Percentiles rank a stretch among this genome's conserved stretches.
These are phyloP conservation scores for Pongo abelii DNA, from an alignment of 2,113 vertebrate genomes.

Conservation along the genomic window DNA sequence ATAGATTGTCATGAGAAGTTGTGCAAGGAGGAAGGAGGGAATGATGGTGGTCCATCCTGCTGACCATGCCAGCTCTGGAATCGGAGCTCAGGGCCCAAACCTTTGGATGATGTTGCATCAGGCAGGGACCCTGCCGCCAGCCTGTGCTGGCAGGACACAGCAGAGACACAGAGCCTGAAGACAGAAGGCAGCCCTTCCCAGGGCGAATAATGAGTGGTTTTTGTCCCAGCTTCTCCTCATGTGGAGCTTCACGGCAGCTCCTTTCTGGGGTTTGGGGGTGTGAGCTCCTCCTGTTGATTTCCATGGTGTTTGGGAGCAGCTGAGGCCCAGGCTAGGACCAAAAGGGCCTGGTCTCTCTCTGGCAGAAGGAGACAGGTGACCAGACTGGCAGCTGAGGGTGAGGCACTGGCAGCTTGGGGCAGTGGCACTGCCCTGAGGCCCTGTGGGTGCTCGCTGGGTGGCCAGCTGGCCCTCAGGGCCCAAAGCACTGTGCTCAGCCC, in stretches of 20 bases:
- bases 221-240: not conserved
- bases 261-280: not conserved
- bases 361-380: not conserved
- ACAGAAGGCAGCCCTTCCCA: not conserved
- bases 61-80: not conserved
- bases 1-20: not conserved
- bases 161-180: no score
- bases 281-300: not conserved
- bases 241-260: not conserved
- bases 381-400: not conserved
- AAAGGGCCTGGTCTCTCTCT: not conserved
- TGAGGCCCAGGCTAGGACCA: not conserved
- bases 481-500: fast-evolving
- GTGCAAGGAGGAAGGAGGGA: not conserved
- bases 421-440: not conserved
- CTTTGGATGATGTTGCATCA: fast-evolving
- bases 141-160: not conserved
- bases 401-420: no score
- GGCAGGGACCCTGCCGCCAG: not conserved
- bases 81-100: not conserved
- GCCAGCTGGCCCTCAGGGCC: not conserved
- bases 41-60: fast-evolving
- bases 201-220: not conserved
- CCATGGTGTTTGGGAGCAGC: not conserved
- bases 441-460: no score